Base-by-base conservation (phyloP, 2,797 vertebrate genomes). In the Thalassophryne amazonica region DNA sequence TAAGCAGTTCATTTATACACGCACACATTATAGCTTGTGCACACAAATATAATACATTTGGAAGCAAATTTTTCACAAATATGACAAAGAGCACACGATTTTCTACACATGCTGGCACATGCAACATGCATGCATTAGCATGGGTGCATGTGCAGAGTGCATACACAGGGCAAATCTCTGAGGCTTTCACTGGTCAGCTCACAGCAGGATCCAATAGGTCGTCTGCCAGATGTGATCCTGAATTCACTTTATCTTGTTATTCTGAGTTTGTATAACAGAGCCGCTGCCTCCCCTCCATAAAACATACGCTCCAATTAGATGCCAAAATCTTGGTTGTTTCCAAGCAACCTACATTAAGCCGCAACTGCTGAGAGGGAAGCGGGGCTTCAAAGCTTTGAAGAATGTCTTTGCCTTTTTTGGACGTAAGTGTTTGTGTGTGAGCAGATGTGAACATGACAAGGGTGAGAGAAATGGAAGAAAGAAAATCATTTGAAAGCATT, bases 331-430 rank as follows among this genome's bases (percentile, higher is more conserved):
- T 71, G 66, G 74, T 80, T 71, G 82, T 86, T 82, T 84, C 82
- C 79, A 84, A 77, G 82, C 85, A 87, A 86, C 83, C 76, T 58
- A 70, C 76, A 82, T 82, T 62, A 74, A 59, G 50, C 57, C 38
- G 39, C 50, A 22, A 27, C 22, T 14, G 69, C 71, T 76, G 57
- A 9, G 45, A 75, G 68, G 71, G 36, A 69, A 71, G 50, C 8
- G 1, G 15, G 35, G 43, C 76, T 67, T 74, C 67, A 73, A 76
- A 73, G 73, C 69, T 73, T 58, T 60, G 63, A 63, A 41, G 25
- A 56, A 56, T 66, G 60, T 54, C 36, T 46, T 41, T 5, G 2
- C 27, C 29, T 13, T 38, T 35, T 68, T 60, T 69, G 67, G 77
- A 58, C 50, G 66, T 15, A 38, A 47, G 42, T 6, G 8, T 29